Conservation (phyloP, 2,797 vertebrate genomes). For the Glyptemys insculpta region DNA sequence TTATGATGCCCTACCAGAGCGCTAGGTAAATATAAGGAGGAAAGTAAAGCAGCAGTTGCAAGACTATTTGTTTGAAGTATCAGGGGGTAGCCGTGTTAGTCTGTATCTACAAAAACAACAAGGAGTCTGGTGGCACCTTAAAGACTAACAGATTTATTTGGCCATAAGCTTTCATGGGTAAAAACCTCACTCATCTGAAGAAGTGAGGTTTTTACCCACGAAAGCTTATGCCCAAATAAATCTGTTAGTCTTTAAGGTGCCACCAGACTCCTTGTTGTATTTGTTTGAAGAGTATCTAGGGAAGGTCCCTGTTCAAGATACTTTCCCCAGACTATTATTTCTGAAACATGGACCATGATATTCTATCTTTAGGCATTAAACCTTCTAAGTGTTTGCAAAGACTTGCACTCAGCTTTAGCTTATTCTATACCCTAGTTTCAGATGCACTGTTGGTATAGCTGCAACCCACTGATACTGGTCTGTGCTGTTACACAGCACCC, state of each 20-base stretch:
- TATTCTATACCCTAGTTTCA: background rate
- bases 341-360: fast-evolving
- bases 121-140: too few species aligned
- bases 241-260: too few species aligned
- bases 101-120: too few species aligned
- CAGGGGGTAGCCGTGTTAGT: too few species aligned
- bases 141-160: too few species aligned
- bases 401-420: too few species aligned
- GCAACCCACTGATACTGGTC: background rate
- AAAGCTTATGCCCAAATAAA: too few species aligned
- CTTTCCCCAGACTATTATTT: fast-evolving
- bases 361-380: background rate
- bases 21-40: fast-evolving
- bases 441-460: fast-evolving
- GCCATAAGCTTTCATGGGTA: too few species aligned
- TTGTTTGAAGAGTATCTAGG: background rate
- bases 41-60: fast-evolving
- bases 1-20: background rate
- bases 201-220: too few species aligned
- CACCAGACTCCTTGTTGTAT: too few species aligned
- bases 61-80: background rate
- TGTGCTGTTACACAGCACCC: background rate
- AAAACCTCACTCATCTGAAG: too few species aligned
- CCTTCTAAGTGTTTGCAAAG: background rate
- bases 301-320: background rate